Conservation (phyloP, 1,140 invertebrate genomes). For the Papilio helenus region DNA sequence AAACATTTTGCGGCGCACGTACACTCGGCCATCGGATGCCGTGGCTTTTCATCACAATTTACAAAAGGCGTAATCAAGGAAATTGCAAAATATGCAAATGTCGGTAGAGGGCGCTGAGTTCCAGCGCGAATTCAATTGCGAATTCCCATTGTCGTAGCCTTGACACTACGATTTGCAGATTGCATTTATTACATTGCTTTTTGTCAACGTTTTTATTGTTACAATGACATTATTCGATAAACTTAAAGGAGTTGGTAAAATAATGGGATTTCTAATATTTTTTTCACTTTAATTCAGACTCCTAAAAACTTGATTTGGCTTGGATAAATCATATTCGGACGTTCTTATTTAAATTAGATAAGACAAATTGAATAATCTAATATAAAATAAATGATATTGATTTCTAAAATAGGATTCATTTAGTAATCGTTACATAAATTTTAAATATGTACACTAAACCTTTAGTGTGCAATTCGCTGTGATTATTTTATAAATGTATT, state of each 20-base stretch:
- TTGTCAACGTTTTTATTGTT: neutral
- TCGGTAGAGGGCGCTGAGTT: neutral
- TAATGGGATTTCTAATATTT: too few species aligned
- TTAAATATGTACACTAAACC: neutral
- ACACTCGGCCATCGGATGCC: slow-evolving; percentile 1
- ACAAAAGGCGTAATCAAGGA: slow-evolving; percentile 27
- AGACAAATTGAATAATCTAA: too few species aligned
- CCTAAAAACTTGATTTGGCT: too few species aligned
- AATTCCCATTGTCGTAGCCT: neutral
- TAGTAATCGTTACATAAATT: neutral
- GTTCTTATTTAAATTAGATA: too few species aligned
- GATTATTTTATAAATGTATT: neutral
- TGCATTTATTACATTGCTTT: neutral
- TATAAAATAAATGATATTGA: too few species aligned
- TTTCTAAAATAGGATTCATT: too few species aligned
- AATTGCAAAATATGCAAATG: slow-evolving; percentile 26
- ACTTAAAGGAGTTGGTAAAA: too few species aligned
- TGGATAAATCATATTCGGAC: too few species aligned
- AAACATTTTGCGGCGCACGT: neutral
- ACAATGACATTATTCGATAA: neutral
- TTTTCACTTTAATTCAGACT: too few species aligned
- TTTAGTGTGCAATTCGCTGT: neutral
- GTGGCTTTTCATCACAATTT: slow-evolving; percentile 9
- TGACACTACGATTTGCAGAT: slow-evolving; percentile 7
- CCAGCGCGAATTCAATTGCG: neutral